Evolutionary conservation across 1,140 invertebrate genomes (phyloP).

Genomic region (Paraescarpia echinospica): DNA sequence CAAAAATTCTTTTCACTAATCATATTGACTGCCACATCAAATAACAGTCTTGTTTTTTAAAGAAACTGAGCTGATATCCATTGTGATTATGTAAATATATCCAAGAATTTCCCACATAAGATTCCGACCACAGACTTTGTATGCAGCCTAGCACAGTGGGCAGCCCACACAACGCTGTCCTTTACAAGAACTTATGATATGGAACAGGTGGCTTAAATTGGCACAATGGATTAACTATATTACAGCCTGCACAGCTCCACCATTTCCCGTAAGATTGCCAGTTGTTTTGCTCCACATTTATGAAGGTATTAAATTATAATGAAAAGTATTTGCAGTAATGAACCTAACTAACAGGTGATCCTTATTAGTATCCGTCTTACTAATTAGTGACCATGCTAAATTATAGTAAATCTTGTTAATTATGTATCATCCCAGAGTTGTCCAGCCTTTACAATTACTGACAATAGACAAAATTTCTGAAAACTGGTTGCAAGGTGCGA

Average conservation of each 20-base stretch:
- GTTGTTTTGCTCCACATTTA: neutral
- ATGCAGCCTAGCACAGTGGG: neutral
- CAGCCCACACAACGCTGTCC: neutral
- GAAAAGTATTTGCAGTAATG: neutral
- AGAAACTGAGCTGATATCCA: neutral
- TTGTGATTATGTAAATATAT: neutral
- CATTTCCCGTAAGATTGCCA: neutral
- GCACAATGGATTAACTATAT: neutral
- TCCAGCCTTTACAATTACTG: neutral
- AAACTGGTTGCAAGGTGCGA: neutral
- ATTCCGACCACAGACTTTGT: neutral
- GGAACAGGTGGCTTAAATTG: neutral
- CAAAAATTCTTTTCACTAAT: neutral
- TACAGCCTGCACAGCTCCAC: neutral
- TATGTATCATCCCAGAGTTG: neutral
- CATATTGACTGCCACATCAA: neutral
- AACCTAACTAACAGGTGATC: neutral
- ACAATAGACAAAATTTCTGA: neutral
- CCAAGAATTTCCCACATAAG: neutral
- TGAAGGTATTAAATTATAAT: neutral
- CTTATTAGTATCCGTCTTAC: neutral
- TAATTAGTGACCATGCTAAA: neutral
- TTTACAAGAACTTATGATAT: neutral
- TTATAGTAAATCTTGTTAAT: no score
- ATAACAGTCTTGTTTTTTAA: neutral